These are phyloP conservation scores for Meteorus cinctellus DNA, from an alignment of 2,888 invertebrate genomes.

Conservation along the genomic window DNA sequence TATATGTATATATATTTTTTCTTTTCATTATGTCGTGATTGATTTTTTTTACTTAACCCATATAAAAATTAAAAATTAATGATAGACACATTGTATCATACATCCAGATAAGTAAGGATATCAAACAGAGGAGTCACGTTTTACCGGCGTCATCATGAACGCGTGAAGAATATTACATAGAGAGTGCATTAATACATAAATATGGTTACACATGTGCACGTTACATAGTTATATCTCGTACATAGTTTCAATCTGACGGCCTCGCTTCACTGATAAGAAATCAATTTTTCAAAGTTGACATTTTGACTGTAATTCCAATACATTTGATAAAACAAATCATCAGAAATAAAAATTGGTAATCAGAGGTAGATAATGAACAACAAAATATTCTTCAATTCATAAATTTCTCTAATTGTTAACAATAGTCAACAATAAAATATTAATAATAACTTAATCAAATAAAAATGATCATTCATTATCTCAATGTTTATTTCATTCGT, in stretches of 20 bases:
- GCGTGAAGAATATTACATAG: constrained; percentile 35
- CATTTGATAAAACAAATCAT: not conserved
- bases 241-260: not conserved
- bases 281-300: not conserved
- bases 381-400: too few relatives aligned
- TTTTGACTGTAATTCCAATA: not conserved
- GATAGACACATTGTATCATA: not conserved
- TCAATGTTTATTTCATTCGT: too few relatives aligned
- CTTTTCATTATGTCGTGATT: not conserved
- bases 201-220: not conserved
- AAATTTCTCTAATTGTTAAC: not conserved
- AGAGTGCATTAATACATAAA: not conserved
- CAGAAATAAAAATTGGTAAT: not conserved
- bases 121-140: constrained; percentile 28
- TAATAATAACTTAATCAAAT: too few relatives aligned
- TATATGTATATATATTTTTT: not conserved
- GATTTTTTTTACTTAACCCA: too few relatives aligned
- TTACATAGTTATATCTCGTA: not conserved
- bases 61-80: not conserved
- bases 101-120: not conserved
- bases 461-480: too few relatives aligned
- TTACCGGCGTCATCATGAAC: constrained; percentile 35
- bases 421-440: not conserved
- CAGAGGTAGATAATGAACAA: not conserved
- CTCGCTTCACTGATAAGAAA: not conserved